A percentile compares a stretch with the other conserved stretches of the same genome.
Evolutionary conservation across 2,797 vertebrate species (phyloP).

Genomic region (Vespertilio murinus): DNA sequence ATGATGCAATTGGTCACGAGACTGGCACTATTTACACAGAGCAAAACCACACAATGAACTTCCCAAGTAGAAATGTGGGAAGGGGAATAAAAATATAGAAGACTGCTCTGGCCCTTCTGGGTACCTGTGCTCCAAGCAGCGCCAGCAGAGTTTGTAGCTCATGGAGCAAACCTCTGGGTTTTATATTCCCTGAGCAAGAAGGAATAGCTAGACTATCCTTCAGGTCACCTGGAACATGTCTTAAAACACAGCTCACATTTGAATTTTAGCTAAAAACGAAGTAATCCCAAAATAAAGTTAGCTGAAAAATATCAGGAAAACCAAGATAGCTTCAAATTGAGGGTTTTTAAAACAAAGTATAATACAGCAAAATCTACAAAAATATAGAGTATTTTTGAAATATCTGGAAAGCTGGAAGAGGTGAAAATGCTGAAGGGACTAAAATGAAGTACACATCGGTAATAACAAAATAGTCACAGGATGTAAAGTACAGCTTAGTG

Average conservation of each 20-base stretch:
- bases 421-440: neutral
- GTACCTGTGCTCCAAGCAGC: neutral
- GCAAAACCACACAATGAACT: neutral
- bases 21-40: neutral
- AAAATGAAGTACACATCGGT: neutral
- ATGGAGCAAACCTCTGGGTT: fast-evolving
- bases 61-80: neutral
- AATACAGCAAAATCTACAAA: neutral
- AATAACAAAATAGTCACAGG: neutral
- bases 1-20: fast-evolving
- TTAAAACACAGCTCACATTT: neutral
- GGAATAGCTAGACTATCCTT: neutral
- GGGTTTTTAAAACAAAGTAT: neutral
- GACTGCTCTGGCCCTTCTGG: fast-evolving
- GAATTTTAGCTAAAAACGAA: neutral
- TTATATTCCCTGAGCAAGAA: neutral
- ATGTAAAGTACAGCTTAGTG: neutral
- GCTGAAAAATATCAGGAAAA: neutral
- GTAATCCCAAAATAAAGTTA: neutral
- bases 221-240: neutral
- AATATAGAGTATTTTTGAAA: neutral
- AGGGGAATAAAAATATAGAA: neutral
- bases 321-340: neutral
- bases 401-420: neutral
- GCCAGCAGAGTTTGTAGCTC: neutral